Evolutionary conservation across 2,888 invertebrate species (phyloP), one percentile per base, ranked within the genome.

Genomic region (Agrotis clavis): DNA sequence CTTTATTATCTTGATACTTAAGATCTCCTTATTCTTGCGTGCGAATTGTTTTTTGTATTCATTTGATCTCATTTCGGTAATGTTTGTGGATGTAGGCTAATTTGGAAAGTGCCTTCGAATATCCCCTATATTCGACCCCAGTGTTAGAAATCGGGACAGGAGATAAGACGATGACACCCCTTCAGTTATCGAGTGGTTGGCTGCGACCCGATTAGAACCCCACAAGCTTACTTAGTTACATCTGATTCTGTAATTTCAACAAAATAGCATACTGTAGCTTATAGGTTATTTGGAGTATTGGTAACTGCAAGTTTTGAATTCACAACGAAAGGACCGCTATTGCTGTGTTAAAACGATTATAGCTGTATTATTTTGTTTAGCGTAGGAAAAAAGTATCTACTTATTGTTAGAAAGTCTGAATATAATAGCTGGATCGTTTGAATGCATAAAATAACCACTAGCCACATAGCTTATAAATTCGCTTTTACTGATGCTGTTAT

Each of bases 131-230:
- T 68, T 61, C 62, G 71, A 63, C 57, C 50, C 25, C 72, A 54
- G 21, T 65, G 62, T 45, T 53, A 56, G 61, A 77, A 81, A 82
- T 77, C 13, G 56, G 82, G 54, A 21, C 59, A 57, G 64, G 21
- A 69, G 82, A 79, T 73, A 80, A 78, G 63, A 56, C 48, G 47
- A 51, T 41, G 73, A 51, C 48, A 62, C 56, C 50, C 51, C 50
- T 83, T 54, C 60, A 71, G 66, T 57, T 67, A 79, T 81, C 66
- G 62, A 81, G 59, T 62, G 64, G 70, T 66, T 76, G 63, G 63
- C 56, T 66, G 66, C 14, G 80, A 67, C 63, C 63, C 67, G 63
- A 79, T 74, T 67, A 74, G 53, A 74, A 66, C 51, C 21, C 48
- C 21, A 35, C 53, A 41, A 47, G 60, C 60, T 76, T 56, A 30